Evolutionary conservation across 2,888 invertebrate species (phyloP).

Genomic region (Abrostola tripartita): DNA sequence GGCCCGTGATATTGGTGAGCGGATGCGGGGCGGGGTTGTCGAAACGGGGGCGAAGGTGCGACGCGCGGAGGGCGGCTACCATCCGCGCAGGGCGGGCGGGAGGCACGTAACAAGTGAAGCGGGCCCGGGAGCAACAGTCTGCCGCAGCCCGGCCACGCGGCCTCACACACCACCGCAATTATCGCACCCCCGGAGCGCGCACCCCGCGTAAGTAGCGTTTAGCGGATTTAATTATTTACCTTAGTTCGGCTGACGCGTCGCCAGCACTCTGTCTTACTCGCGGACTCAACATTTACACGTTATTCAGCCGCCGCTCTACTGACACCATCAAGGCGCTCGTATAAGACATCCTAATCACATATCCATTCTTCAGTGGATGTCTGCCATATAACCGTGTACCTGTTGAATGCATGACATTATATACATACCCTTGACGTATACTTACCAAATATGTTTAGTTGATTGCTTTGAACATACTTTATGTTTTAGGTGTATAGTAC

Average conservation of each 20-base stretch:
- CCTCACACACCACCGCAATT: constrained; percentile 76
- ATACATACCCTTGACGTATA: constrained; percentile 41
- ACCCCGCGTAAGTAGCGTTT: constrained; percentile 81
- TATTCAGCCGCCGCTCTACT: constrained; percentile 27
- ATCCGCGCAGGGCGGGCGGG: constrained; percentile 78
- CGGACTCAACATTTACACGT: neutral
- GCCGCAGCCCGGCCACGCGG: constrained; percentile 88
- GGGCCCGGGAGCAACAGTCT: constrained; percentile 88
- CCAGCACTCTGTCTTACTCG: constrained; percentile 24
- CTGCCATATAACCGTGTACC: constrained; percentile 72
- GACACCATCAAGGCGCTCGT: constrained; percentile 49
- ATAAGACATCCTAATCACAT: constrained; percentile 57
- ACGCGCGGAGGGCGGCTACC: constrained; percentile 65
- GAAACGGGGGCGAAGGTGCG: constrained; percentile 65
- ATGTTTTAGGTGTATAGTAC: constrained; percentile 23
- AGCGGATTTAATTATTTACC: constrained; percentile 70
- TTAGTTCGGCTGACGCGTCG: constrained; percentile 54
- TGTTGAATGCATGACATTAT: constrained; percentile 79
- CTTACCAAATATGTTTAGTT: constrained; percentile 55
- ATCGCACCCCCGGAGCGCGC: constrained; percentile 70
- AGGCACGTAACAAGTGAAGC: constrained; percentile 87
- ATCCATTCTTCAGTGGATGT: constrained; percentile 68
- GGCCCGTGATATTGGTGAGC: constrained; percentile 81
- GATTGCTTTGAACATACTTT: constrained; percentile 39
- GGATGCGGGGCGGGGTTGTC: constrained; percentile 77